phyloP scores from a whole-genome alignment of 2,797 vertebrate species.

The Potorous gilbertii region DNA sequence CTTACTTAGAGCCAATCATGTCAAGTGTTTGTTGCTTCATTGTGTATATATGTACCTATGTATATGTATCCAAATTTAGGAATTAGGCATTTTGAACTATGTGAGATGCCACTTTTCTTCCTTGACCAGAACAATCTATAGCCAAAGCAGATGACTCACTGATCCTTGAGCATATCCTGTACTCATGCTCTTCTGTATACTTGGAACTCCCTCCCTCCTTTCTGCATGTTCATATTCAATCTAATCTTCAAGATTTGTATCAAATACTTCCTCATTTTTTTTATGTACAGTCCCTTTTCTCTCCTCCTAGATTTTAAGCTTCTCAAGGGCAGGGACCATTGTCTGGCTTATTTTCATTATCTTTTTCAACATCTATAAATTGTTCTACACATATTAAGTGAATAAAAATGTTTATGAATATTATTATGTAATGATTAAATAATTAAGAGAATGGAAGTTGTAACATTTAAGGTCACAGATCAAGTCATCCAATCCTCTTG shows the following conservation, averaged over 20 bases:
- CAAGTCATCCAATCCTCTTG: neutral
- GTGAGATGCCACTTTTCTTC: neutral
- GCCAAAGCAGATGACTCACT: neutral
- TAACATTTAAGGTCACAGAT: neutral
- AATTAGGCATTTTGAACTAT: neutral
- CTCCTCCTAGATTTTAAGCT: neutral
- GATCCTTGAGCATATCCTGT: neutral
- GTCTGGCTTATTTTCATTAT: neutral
- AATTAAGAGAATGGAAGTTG: neutral
- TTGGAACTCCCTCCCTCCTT: neutral
- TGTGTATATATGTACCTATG: too few relatives aligned
- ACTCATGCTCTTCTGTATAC: neutral
- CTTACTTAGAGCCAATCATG: neutral
- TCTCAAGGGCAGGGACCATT: neutral
- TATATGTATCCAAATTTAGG: neutral
- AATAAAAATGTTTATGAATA: neutral
- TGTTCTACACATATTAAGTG: neutral
- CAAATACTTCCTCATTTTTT: neutral
- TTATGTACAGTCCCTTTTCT: neutral
- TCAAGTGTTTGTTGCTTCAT: neutral
- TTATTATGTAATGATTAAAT: neutral
- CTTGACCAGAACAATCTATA: neutral
- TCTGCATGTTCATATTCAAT: neutral
- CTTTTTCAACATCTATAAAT: neutral
- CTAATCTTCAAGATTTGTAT: neutral